Percentiles rank a stretch among this genome's conserved stretches.
phyloP scores from a whole-genome alignment of 2,113 vertebrate genomes.

The Leuciscus idus region DNA sequence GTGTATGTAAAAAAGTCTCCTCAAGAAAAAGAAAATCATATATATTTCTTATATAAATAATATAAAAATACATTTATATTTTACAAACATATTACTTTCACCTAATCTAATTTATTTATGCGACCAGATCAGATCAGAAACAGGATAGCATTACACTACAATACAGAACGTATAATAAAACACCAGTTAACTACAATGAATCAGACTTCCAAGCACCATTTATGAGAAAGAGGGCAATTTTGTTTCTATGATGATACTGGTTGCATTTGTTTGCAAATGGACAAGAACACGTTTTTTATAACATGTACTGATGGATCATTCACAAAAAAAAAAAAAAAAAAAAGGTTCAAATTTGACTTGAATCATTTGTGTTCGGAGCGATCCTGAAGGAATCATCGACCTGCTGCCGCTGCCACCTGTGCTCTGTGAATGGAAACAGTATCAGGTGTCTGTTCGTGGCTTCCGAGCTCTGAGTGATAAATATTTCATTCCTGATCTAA shows the following conservation, averaged over 20 bases:
- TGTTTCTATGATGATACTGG: too few relatives aligned
- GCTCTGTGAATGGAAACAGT: slow-evolving; percentile 51
- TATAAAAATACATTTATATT: too few relatives aligned
- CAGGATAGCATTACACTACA: background rate
- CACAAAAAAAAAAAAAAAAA: background rate
- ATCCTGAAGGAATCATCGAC: slow-evolving; percentile 29
- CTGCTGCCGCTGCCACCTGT: slow-evolving; percentile 16
- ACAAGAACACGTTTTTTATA: background rate
- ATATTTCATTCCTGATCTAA: slow-evolving; percentile 58
- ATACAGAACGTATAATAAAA: background rate
- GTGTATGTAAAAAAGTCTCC: too few relatives aligned
- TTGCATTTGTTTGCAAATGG: background rate
- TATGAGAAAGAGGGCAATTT: too few relatives aligned
- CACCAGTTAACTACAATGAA: too few relatives aligned
- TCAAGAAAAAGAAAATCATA: too few relatives aligned
- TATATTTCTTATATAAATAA: too few relatives aligned
- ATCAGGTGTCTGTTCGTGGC: slow-evolving; percentile 41
- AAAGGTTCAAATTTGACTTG: background rate
- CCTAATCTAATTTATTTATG: background rate
- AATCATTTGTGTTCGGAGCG: background rate
- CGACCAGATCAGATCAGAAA: background rate
- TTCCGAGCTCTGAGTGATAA: slow-evolving; percentile 52
- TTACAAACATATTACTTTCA: background rate
- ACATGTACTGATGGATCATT: background rate
- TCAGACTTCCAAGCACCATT: too few relatives aligned